These are phyloP conservation scores for Cyaniris semiargus DNA, from an alignment of 2,888 invertebrate species.

Conservation along the genomic window DNA sequence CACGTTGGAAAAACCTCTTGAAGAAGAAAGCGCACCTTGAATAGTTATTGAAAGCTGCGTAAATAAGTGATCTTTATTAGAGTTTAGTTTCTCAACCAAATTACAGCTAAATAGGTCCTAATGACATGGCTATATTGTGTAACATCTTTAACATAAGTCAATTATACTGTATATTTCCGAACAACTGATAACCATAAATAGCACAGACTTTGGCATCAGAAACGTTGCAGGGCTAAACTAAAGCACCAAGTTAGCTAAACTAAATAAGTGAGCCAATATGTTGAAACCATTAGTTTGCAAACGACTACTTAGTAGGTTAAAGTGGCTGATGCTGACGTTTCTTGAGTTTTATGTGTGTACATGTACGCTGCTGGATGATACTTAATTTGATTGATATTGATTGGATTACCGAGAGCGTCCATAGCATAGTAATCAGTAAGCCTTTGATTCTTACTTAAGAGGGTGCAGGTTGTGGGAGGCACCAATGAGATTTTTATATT, in stretches of 20 bases:
- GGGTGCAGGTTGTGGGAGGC: too few relatives aligned
- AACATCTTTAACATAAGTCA: too few relatives aligned
- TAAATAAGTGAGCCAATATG: not conserved
- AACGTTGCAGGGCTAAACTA: not conserved
- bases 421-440: too few relatives aligned
- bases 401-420: constrained; percentile 7
- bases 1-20: too few relatives aligned
- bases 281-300: not conserved
- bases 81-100: too few relatives aligned
- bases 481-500: too few relatives aligned
- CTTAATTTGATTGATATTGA: constrained; percentile 29
- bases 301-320: constrained; percentile 5
- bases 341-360: not conserved
- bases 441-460: too few relatives aligned
- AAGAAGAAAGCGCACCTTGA: too few relatives aligned
- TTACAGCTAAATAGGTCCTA: too few relatives aligned
- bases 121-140: too few relatives aligned
- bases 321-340: constrained; percentile 6
- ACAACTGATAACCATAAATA: not conserved
- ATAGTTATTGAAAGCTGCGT: too few relatives aligned
- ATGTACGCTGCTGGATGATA: not conserved
- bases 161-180: not conserved
- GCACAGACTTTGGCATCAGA: not conserved
- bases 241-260: not conserved
- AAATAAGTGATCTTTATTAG: too few relatives aligned